Conservation (phyloP, 2,888 invertebrate genomes). For the Diarsia mendica region DNA sequence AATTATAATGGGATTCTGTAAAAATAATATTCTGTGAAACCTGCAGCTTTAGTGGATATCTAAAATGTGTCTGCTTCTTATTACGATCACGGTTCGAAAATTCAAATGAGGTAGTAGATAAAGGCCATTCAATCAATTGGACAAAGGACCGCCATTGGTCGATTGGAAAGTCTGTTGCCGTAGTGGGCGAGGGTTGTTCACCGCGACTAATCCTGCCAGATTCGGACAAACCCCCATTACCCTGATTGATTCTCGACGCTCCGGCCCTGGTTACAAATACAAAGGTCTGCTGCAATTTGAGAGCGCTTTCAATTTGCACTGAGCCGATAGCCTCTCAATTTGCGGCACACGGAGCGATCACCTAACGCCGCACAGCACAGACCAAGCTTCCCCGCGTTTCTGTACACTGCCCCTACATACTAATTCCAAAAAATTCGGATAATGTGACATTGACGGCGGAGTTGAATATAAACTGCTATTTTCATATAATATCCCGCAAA, state of each 20-base stretch:
- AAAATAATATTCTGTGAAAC: slow-evolving; percentile 41
- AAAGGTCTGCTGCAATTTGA: slow-evolving; percentile 86
- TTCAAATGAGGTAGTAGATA: slow-evolving; percentile 62
- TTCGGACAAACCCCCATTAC: slow-evolving; percentile 87
- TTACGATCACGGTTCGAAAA: slow-evolving; percentile 49
- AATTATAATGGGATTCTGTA: slow-evolving; percentile 47
- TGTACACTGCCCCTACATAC: slow-evolving; percentile 24
- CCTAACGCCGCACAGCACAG: slow-evolving; percentile 56
- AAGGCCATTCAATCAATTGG: slow-evolving; percentile 76
- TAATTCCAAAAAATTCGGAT: slow-evolving; percentile 20
- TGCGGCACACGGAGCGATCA: slow-evolving; percentile 76
- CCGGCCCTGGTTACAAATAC: slow-evolving; percentile 84
- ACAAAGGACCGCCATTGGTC: slow-evolving; percentile 75
- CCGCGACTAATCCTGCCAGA: slow-evolving; percentile 85
- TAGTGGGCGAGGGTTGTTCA: slow-evolving; percentile 73
- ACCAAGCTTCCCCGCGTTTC: slow-evolving; percentile 48
- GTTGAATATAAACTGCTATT: neutral
- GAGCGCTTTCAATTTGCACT: slow-evolving; percentile 87
- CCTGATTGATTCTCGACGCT: slow-evolving; percentile 87
- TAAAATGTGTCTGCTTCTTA: slow-evolving; percentile 50
- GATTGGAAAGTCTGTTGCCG: slow-evolving; percentile 76
- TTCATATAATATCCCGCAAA: neutral
- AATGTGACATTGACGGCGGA: slow-evolving; percentile 5
- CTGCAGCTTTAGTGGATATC: slow-evolving; percentile 18
- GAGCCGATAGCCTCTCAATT: slow-evolving; percentile 83